Conservation (phyloP, 2,888 invertebrate species). For the Noctua janthe region DNA sequence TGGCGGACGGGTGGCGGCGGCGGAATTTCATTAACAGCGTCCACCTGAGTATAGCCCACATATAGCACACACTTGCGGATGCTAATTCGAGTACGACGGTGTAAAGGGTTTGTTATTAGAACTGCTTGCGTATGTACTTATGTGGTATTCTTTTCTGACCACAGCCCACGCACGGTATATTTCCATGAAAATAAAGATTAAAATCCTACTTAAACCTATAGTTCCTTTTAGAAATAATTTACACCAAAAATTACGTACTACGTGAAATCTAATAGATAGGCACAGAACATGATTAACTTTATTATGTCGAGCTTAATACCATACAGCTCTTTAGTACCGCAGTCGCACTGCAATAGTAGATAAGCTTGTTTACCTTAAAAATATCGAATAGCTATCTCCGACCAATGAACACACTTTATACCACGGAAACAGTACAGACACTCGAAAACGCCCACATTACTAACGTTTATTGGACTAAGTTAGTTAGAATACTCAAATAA, state of each 20-base stretch:
- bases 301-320: neutral
- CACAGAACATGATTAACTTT: neutral
- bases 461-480: neutral
- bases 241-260: neutral
- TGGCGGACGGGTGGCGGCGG: neutral
- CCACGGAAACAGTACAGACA: neutral
- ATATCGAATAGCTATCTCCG: neutral
- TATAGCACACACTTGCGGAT: slow-evolving; percentile 39
- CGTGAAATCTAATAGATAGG: neutral
- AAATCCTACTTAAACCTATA: neutral
- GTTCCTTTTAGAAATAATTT: neutral
- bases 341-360: neutral
- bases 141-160: neutral
- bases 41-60: slow-evolving; percentile 53
- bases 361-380: no score
- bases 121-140: neutral
- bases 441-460: neutral
- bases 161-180: neutral
- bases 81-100: slow-evolving; percentile 36
- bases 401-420: neutral
- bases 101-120: slow-evolving; percentile 26
- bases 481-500: neutral
- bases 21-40: slow-evolving; percentile 57
- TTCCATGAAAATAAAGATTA: neutral
- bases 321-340: neutral